These are phyloP conservation scores for Calephelis perditalis DNA, from an alignment of 2,888 invertebrate genomes.

Conservation along the genomic window DNA sequence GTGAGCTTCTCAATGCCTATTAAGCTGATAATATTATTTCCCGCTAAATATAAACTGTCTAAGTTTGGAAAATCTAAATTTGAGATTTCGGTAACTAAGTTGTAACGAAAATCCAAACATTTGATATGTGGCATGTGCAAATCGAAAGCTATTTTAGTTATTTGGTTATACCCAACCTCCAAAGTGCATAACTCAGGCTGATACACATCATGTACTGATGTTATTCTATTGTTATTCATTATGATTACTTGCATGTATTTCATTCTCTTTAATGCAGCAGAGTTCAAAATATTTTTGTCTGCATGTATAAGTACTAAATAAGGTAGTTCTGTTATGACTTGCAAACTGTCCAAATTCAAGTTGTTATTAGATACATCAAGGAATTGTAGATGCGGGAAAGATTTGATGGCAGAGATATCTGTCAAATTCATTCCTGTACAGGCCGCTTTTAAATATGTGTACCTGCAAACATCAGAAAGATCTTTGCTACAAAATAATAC, in stretches of 20 bases:
- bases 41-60: constrained; percentile 86
- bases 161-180: constrained; percentile 72
- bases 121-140: constrained; percentile 57
- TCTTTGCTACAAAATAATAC: no score
- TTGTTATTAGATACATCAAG: constrained; percentile 77
- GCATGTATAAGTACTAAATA: constrained; percentile 77
- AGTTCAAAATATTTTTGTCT: constrained; percentile 70
- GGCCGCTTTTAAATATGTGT: constrained; percentile 77
- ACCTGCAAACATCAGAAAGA: constrained; percentile 46
- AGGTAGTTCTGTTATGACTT: constrained; percentile 68
- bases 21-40: constrained; percentile 83
- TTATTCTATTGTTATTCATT: constrained; percentile 73
- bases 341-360: constrained; percentile 62
- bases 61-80: constrained; percentile 72
- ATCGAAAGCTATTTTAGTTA: constrained; percentile 46
- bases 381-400: constrained; percentile 76
- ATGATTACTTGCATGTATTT: constrained; percentile 80
- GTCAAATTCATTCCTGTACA: constrained; percentile 71
- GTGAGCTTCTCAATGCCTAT: constrained; percentile 77
- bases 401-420: constrained; percentile 64
- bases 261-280: constrained; percentile 67
- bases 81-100: constrained; percentile 60
- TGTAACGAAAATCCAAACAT: constrained; percentile 75
- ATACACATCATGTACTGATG: constrained; percentile 65
- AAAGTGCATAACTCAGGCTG: constrained; percentile 77